These are phyloP conservation scores for Nicator chloris DNA, from an alignment of 2,113 vertebrate species.

Conservation along the genomic window DNA sequence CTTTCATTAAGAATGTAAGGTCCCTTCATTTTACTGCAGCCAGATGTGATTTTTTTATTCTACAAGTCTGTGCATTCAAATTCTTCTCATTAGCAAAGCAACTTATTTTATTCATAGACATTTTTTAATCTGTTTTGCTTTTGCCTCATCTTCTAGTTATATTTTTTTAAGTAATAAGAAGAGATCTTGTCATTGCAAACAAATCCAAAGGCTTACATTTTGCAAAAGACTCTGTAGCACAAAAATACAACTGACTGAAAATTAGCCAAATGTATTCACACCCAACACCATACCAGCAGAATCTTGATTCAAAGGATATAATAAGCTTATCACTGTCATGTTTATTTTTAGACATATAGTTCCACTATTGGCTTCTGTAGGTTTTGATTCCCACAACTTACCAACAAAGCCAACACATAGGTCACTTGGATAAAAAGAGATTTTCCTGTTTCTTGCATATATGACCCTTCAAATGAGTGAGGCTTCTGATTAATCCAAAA, in stretches of 20 bases:
- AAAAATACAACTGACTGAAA: neutral
- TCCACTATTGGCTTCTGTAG: neutral
- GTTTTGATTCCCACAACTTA: neutral
- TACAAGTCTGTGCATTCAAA: neutral
- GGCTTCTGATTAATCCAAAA: neutral
- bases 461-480: neutral
- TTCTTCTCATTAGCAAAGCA: neutral
- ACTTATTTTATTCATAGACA: neutral
- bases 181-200: neutral
- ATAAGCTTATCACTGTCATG: neutral
- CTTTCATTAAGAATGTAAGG: neutral
- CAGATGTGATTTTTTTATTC: neutral
- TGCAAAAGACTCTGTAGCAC: neutral
- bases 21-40: neutral
- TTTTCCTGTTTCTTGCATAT: neutral
- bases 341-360: neutral
- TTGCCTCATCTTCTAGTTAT: neutral
- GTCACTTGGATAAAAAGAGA: neutral
- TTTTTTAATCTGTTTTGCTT: neutral
- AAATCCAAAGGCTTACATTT: neutral
- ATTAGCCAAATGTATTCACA: neutral
- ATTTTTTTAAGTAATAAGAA: neutral
- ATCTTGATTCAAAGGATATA: neutral
- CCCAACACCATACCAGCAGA: neutral
- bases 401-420: neutral